Conservation (phyloP, 1,140 invertebrate genomes). For the Propsilocerus akamusi region DNA sequence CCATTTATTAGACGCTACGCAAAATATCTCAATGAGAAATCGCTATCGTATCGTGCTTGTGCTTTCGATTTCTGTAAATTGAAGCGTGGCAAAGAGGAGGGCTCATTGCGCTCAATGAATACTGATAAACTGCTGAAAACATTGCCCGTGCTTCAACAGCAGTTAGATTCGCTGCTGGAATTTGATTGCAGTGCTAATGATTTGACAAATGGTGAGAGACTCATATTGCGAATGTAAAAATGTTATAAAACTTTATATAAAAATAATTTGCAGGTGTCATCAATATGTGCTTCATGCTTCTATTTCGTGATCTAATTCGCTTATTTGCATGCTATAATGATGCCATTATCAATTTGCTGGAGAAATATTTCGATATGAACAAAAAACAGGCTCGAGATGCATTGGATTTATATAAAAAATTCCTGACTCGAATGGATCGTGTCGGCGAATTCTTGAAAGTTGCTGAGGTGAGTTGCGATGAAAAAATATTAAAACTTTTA, state of each 20-base stretch:
- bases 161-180: conserved; percentile 88
- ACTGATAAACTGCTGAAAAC: conserved; percentile 95
- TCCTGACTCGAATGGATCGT: conserved; percentile 95
- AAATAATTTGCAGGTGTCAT: conserved; percentile 46
- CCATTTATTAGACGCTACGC: conserved; percentile 96
- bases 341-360: conserved; percentile 96
- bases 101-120: conserved; percentile 89
- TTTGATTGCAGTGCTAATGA: conserved; percentile 96
- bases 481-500: conserved; percentile 6
- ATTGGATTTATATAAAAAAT: conserved; percentile 97
- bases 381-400: conserved; percentile 97
- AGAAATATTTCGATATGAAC: conserved; percentile 99
- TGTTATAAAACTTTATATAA: background rate
- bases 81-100: conserved; percentile 95
- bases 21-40: conserved; percentile 98
- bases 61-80: conserved; percentile 99
- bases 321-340: conserved; percentile 99
- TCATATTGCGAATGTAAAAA: background rate
- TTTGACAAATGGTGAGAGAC: conserved; percentile 64
- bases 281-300: conserved; percentile 94
- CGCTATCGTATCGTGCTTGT: conserved; percentile 90
- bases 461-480: conserved; percentile 47
- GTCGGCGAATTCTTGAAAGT: conserved; percentile 97
- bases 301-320: conserved; percentile 96
- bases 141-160: conserved; percentile 83